phyloP scores from a whole-genome alignment of 2,113 vertebrate genomes.

The Haemorhous mexicanus region DNA sequence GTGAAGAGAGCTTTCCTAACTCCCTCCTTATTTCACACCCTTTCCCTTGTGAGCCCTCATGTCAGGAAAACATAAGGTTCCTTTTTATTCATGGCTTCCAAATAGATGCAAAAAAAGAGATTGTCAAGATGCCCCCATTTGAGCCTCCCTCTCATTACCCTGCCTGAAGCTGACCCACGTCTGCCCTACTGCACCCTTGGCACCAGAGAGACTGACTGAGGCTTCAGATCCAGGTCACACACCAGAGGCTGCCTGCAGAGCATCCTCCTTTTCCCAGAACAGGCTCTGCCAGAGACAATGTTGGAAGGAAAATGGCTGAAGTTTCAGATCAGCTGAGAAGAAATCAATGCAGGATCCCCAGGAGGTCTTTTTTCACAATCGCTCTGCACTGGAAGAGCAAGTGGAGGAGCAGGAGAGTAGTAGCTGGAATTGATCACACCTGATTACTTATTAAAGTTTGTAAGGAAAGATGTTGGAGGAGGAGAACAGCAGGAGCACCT shows the following conservation, averaged over 20 bases:
- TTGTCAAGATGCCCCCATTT: not conserved
- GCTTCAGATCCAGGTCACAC: not conserved
- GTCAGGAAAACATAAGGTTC: not conserved
- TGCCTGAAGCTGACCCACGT: not conserved
- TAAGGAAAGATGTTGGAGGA: not conserved
- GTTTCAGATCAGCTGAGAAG: conserved; percentile 17
- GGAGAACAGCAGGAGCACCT: not conserved
- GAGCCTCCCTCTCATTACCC: not conserved
- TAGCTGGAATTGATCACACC: conserved; percentile 29
- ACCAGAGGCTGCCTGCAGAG: not conserved
- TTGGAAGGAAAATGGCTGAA: conserved; percentile 4
- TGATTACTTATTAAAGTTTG: conserved; percentile 39
- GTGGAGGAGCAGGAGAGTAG: not conserved
- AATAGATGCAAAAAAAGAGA: not conserved
- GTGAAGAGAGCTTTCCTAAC: not conserved
- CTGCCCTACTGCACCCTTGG: not conserved
- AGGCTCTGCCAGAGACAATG: not conserved
- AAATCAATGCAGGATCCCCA: conserved; percentile 31
- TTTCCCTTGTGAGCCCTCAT: not conserved
- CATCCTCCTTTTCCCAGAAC: not conserved
- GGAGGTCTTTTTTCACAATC: not conserved
- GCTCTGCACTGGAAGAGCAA: not conserved
- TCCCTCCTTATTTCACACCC: not conserved
- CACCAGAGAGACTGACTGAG: not conserved
- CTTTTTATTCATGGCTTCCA: not conserved